phyloP scores from a whole-genome alignment of 2,888 invertebrate genomes.

The Yponomeuta evonymella region DNA sequence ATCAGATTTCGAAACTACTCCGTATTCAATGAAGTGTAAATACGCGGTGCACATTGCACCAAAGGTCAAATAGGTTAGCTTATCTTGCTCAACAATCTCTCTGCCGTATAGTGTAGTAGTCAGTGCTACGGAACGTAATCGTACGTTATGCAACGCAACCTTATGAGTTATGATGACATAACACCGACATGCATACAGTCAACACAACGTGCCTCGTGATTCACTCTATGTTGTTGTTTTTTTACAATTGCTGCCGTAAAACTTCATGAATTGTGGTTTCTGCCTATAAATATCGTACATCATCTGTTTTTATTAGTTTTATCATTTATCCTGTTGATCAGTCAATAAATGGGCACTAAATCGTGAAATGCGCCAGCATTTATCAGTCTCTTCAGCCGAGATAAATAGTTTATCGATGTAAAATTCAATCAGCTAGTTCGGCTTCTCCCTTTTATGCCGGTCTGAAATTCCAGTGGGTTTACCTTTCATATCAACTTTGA shows the following conservation, averaged over 20 bases:
- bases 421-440: neutral
- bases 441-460: neutral
- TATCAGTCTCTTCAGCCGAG: neutral
- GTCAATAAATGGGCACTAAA: neutral
- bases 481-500: neutral
- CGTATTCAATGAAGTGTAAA: neutral
- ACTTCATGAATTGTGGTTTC: neutral
- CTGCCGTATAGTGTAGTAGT: neutral
- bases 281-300: neutral
- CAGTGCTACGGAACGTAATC: neutral
- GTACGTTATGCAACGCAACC: neutral
- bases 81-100: neutral
- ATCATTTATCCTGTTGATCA: neutral
- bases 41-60: neutral
- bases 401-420: neutral
- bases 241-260: neutral
- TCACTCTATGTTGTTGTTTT: neutral
- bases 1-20: neutral
- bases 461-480: neutral
- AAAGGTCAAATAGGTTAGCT: neutral
- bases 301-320: neutral
- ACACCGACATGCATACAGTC: neutral
- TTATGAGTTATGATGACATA: neutral
- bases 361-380: neutral
- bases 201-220: neutral